Conservation (phyloP, 2,113 vertebrate species). For the Accipiter virgatus region DNA sequence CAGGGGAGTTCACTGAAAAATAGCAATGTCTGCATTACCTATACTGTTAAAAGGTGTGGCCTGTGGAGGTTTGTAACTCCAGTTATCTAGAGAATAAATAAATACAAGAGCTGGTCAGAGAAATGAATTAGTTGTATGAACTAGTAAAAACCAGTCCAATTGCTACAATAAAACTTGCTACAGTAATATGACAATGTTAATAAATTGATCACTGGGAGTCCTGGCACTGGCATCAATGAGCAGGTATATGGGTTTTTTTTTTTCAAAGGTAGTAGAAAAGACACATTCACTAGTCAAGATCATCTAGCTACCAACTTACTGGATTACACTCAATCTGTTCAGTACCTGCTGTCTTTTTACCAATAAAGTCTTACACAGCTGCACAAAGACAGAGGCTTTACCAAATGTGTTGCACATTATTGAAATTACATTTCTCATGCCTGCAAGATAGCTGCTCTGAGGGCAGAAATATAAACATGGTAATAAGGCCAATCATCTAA, state of each 20-base stretch:
- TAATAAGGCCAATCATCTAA: background rate
- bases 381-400: background rate
- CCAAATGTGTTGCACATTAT: background rate
- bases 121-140: background rate
- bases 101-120: background rate
- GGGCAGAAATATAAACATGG: background rate
- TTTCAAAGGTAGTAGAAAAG: background rate
- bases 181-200: background rate
- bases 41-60: background rate
- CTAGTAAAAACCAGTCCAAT: background rate
- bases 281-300: background rate
- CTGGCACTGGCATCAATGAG: background rate
- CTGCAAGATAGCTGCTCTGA: background rate
- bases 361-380: background rate
- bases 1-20: background rate
- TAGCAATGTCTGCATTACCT: background rate
- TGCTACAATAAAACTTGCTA: background rate
- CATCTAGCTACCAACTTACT: background rate
- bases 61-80: background rate
- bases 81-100: background rate
- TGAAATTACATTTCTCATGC: background rate
- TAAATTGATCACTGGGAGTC: background rate
- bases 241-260: background rate
- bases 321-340: background rate
- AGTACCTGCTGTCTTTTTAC: background rate